phyloP scores from a whole-genome alignment of 2,888 invertebrate genomes.

The Machimus atricapillus region DNA sequence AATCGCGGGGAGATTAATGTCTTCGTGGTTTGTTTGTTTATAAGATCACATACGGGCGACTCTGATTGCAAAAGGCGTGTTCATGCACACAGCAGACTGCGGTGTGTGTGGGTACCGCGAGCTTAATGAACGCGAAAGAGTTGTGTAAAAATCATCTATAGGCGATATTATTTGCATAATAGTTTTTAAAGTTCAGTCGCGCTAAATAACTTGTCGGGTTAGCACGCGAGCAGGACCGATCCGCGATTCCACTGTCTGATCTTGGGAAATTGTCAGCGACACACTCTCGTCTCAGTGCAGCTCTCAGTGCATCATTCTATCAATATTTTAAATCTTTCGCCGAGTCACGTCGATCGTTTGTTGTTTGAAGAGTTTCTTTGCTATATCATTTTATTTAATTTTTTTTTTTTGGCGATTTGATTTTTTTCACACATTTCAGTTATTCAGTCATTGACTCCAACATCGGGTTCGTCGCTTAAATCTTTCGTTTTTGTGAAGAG shows the following conservation, averaged over 20 bases:
- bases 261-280: neutral
- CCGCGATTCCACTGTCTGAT: neutral
- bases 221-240: constrained; percentile 36
- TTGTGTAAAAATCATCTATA: constrained; percentile 27
- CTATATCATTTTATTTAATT: neutral
- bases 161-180: constrained; percentile 48
- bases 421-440: neutral
- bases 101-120: constrained; percentile 4
- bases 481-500: constrained; percentile 35
- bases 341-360: neutral
- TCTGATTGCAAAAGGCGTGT: constrained; percentile 25
- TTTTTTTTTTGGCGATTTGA: neutral
- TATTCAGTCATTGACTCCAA: constrained; percentile 17
- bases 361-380: constrained; percentile 16
- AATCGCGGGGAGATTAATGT: neutral
- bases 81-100: neutral
- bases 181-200: constrained; percentile 48
- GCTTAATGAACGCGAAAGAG: constrained; percentile 29
- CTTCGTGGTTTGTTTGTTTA: constrained; percentile 21
- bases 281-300: neutral
- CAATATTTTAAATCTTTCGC: neutral
- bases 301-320: neutral
- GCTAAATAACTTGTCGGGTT: constrained; percentile 46
- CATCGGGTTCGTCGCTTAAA: constrained; percentile 33
- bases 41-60: constrained; percentile 21